phyloP scores from a whole-genome alignment of 2,113 vertebrate genomes.

The Clarias magur region DNA sequence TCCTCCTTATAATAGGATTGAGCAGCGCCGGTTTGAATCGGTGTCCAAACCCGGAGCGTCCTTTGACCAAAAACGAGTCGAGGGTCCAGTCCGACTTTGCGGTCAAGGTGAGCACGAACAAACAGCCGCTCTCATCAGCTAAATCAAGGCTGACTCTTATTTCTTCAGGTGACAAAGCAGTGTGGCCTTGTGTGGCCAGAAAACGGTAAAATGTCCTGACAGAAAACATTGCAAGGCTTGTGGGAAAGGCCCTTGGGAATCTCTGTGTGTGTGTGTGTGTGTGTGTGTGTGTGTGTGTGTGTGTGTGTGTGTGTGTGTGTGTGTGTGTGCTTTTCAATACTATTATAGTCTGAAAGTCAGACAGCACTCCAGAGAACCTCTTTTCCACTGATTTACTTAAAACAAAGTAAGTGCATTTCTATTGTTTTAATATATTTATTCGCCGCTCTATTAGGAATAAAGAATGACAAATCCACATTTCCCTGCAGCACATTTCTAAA shows the following conservation, averaged over 20 bases:
- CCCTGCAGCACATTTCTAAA: too few relatives aligned
- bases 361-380: background rate
- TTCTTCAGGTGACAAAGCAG: constrained; percentile 64
- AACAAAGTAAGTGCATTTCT: background rate
- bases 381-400: background rate
- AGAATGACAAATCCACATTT: background rate
- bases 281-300: background rate
- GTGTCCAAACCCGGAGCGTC: constrained; percentile 60
- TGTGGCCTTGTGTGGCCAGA: constrained; percentile 48
- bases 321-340: background rate
- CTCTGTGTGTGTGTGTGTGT: constrained; percentile 14
- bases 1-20: constrained; percentile 65
- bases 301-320: background rate
- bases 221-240: constrained; percentile 35
- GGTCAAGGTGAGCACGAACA: constrained; percentile 68
- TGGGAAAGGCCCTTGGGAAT: constrained; percentile 36
- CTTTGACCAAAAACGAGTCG: constrained; percentile 51
- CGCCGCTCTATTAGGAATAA: background rate
- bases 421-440: background rate
- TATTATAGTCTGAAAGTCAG: constrained; percentile 2
- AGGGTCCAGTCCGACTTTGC: constrained; percentile 43
- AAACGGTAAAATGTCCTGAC: constrained; percentile 60
- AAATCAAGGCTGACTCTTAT: constrained; percentile 75
- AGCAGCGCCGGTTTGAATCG: constrained; percentile 61
- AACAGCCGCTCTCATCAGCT: constrained; percentile 64